These are phyloP conservation scores for Monochamus alternatus DNA, from an alignment of 2,888 invertebrate species.

Conservation along the genomic window DNA sequence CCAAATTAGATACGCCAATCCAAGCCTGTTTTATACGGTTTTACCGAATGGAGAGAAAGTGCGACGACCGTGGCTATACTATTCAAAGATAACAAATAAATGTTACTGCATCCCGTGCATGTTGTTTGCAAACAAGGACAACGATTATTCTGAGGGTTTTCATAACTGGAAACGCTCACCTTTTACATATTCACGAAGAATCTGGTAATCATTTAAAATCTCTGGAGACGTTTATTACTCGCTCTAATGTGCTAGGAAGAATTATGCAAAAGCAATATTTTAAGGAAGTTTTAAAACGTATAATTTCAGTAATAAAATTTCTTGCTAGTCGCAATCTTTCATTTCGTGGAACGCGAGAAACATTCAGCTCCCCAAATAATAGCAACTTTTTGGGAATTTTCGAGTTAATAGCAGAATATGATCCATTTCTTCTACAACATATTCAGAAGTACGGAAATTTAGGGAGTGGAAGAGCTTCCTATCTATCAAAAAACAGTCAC, in stretches of 20 bases:
- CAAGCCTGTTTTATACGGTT: not conserved
- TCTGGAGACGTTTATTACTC: slow-evolving; percentile 1
- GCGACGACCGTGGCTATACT: not conserved
- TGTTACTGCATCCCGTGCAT: no score
- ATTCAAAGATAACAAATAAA: no score
- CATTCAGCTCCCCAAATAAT: slow-evolving; percentile 43
- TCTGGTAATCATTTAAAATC: not conserved
- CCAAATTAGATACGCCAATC: slow-evolving; percentile 1
- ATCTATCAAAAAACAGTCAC: slow-evolving; percentile 17
- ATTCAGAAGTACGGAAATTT: slow-evolving; percentile 48
- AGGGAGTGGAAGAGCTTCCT: slow-evolving; percentile 11
- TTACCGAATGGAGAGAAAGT: not conserved
- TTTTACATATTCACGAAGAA: not conserved
- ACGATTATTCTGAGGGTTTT: not conserved
- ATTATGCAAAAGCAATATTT: not conserved
- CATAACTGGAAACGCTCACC: not conserved
- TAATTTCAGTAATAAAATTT: slow-evolving; percentile 34
- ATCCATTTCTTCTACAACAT: no score
- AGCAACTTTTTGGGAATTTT: slow-evolving; percentile 34
- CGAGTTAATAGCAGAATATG: slow-evolving; percentile 37
- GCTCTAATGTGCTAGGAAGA: not conserved
- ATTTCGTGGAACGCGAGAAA: slow-evolving; percentile 55
- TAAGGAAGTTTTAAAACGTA: not conserved
- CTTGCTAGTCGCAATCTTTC: slow-evolving; percentile 40
- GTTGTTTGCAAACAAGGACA: no score